phyloP scores from a whole-genome alignment of 2,888 invertebrate genomes.

The Drosophila trichaetosa region DNA sequence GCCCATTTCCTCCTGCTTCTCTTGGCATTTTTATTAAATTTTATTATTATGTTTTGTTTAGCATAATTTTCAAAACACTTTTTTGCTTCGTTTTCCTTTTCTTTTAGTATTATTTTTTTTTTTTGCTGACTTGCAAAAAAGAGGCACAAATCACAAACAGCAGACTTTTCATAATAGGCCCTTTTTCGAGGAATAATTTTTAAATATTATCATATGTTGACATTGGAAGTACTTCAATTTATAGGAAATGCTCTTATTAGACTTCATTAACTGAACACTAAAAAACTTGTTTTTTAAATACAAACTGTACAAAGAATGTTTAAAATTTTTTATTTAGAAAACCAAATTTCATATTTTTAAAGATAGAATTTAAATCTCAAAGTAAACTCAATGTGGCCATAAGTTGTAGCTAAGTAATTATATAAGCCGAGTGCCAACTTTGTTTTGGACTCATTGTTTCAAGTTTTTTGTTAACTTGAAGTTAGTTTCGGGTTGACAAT shows the following conservation, averaged over 20 bases:
- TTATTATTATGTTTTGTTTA: slow-evolving; percentile 77
- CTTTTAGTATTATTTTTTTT: neutral
- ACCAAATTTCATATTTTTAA: neutral
- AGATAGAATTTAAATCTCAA: neutral
- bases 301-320: neutral
- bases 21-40: slow-evolving; percentile 71
- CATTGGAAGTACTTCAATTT: neutral
- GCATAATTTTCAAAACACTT: slow-evolving; percentile 65
- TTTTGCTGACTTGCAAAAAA: slow-evolving; percentile 16
- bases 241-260: neutral
- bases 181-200: neutral
- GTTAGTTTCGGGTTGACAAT: slow-evolving; percentile 15
- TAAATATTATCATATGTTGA: neutral
- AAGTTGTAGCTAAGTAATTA: slow-evolving; percentile 22
- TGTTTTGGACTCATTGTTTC: slow-evolving; percentile 14
- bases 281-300: neutral
- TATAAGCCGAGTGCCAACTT: slow-evolving; percentile 13
- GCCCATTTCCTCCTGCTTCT: slow-evolving; percentile 25
- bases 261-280: neutral
- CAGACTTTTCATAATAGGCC: slow-evolving; percentile 20
- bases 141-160: slow-evolving; percentile 21
- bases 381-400: neutral
- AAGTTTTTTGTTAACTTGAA: slow-evolving; percentile 15
- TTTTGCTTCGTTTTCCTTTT: slow-evolving; percentile 7
- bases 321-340: neutral